Conservation (phyloP, 2,797 vertebrate species). For the Gobio occitaniae region DNA sequence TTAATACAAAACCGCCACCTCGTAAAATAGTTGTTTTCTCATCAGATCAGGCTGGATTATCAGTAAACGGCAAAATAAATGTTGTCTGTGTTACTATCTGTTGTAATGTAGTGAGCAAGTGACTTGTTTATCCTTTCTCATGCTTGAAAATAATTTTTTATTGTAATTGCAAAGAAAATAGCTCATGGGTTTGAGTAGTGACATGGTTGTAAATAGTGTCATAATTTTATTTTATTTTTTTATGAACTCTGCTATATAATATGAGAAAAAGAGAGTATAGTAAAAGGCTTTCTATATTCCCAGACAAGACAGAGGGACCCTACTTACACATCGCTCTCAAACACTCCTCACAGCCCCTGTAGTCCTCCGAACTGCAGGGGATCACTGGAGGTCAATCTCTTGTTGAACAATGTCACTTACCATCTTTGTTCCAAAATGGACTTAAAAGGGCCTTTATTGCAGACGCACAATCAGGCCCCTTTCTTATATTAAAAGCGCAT, state of each 20-base stretch:
- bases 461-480: slow-evolving; percentile 73
- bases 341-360: slow-evolving; percentile 71
- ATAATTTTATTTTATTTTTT: neutral
- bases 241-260: neutral
- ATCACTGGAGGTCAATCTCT: slow-evolving; percentile 81
- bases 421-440: slow-evolving; percentile 88
- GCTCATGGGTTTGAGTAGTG: neutral
- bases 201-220: neutral
- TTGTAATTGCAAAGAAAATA: neutral
- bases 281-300: slow-evolving; percentile 54
- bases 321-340: slow-evolving; percentile 52
- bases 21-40: neutral
- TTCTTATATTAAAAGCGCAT: slow-evolving; percentile 80
- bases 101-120: neutral
- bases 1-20: neutral
- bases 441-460: slow-evolving; percentile 81
- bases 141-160: neutral
- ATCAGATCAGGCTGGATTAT: neutral
- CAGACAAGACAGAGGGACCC: slow-evolving; percentile 52
- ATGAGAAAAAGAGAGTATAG: slow-evolving; percentile 13
- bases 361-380: slow-evolving; percentile 68
- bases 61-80: neutral
- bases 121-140: neutral
- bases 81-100: neutral
- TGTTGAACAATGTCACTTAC: slow-evolving; percentile 80